phyloP scores from a whole-genome alignment of 2,888 invertebrate genomes.

The Hirtodrosophila alboralis region DNA sequence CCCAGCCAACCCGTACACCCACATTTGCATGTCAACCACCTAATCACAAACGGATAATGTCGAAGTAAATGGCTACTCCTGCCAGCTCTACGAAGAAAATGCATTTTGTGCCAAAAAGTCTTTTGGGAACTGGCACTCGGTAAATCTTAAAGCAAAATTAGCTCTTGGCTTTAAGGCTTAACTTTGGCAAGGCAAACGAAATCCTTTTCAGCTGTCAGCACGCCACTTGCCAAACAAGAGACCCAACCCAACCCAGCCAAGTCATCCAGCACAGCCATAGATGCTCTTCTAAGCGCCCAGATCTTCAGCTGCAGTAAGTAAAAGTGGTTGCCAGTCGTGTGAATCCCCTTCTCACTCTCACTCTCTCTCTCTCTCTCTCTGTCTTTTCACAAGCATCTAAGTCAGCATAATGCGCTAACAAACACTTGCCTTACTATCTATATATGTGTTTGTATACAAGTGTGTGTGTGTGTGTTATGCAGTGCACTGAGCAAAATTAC shows the following conservation, averaged over 20 bases:
- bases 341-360: slow-evolving; percentile 8
- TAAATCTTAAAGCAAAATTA: slow-evolving; percentile 77
- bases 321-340: slow-evolving; percentile 60
- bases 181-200: slow-evolving; percentile 76
- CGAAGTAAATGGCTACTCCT: slow-evolving; percentile 30
- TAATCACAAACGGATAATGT: slow-evolving; percentile 79
- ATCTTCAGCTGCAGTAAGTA: slow-evolving; percentile 64
- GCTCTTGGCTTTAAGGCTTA: slow-evolving; percentile 79
- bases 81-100: slow-evolving; percentile 12
- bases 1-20: slow-evolving; percentile 14
- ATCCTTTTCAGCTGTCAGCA: slow-evolving; percentile 80
- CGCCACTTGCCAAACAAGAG: slow-evolving; percentile 77
- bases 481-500: slow-evolving; percentile 44
- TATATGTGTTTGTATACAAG: slow-evolving; percentile 13
- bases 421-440: slow-evolving; percentile 65
- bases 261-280: slow-evolving; percentile 24
- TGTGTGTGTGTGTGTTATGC: slow-evolving; percentile 2
- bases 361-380: neutral
- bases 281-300: slow-evolving; percentile 24
- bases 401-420: slow-evolving; percentile 79
- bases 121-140: slow-evolving; percentile 45
- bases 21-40: slow-evolving; percentile 77
- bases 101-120: slow-evolving; percentile 58
- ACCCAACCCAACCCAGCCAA: too few species aligned
- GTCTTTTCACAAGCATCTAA: slow-evolving; percentile 50